Conservation (phyloP, 2,113 vertebrate species). For the Rhizomys pruinosus region DNA sequence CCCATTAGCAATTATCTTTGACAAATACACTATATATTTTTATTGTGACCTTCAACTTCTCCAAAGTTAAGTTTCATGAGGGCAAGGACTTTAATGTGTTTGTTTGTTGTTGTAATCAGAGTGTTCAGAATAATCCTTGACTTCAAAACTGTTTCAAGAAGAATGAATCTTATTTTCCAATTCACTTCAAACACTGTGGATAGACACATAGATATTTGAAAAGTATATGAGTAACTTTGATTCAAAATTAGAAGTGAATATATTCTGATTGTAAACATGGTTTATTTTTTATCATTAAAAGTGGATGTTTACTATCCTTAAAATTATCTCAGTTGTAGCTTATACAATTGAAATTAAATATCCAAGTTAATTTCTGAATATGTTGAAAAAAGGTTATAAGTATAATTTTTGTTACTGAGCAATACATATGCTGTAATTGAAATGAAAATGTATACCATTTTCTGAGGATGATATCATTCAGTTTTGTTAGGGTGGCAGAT, state of each 20-base stretch:
- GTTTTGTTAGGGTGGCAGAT: neutral
- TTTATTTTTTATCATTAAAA: neutral
- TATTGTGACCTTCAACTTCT: neutral
- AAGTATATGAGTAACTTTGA: neutral
- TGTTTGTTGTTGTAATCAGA: neutral
- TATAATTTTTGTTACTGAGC: neutral
- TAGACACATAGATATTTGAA: neutral
- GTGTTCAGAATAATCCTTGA: neutral
- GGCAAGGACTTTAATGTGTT: neutral
- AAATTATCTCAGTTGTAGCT: neutral
- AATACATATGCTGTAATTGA: neutral
- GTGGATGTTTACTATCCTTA: neutral
- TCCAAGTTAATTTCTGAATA: neutral
- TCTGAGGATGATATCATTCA: neutral
- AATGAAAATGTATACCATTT: neutral
- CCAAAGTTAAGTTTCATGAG: neutral
- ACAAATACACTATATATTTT: neutral
- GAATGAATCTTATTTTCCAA: neutral
- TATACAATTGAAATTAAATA: neutral
- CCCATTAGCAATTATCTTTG: neutral
- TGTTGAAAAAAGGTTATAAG: neutral
- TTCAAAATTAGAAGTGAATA: neutral
- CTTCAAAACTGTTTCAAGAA: neutral
- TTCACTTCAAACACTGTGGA: neutral
- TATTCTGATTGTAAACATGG: neutral